Conservation (phyloP, 2,888 invertebrate species). For the Tolmerus cingulatus region DNA sequence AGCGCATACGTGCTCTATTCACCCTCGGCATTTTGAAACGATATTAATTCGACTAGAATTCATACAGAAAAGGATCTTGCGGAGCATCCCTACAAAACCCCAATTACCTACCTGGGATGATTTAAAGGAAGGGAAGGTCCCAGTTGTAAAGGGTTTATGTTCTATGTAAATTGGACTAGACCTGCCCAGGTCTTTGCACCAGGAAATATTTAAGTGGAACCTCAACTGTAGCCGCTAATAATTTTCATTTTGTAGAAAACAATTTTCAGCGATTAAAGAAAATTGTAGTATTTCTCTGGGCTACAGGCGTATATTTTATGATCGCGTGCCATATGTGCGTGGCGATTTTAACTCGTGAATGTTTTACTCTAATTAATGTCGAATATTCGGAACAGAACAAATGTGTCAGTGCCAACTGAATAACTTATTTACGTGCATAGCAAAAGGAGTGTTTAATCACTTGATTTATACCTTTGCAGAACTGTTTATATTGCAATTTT, state of each 20-base stretch:
- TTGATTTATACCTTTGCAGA: slow-evolving; percentile 2
- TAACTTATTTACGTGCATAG: background rate
- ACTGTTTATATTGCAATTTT: background rate
- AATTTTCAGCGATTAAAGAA: background rate
- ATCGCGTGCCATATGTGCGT: background rate
- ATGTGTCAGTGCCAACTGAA: background rate
- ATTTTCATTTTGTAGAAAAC: background rate
- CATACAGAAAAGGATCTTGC: background rate
- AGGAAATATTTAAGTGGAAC: background rate
- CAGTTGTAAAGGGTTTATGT: too few relatives aligned
- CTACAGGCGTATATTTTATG: background rate
- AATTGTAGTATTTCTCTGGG: background rate
- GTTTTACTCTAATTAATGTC: background rate
- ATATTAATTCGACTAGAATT: background rate
- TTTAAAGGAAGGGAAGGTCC: background rate
- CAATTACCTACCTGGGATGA: background rate
- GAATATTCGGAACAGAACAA: background rate
- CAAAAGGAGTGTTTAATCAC: slow-evolving; percentile 10
- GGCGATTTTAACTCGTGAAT: background rate
- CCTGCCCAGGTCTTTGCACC: background rate
- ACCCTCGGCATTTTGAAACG: background rate
- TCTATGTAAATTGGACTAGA: too few relatives aligned
- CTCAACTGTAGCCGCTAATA: background rate
- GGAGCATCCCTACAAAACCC: background rate
- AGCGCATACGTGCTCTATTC: background rate